Evolutionary conservation across 1,140 invertebrate genomes (phyloP).

Genomic region (Panagrolaimus sp.): DNA sequence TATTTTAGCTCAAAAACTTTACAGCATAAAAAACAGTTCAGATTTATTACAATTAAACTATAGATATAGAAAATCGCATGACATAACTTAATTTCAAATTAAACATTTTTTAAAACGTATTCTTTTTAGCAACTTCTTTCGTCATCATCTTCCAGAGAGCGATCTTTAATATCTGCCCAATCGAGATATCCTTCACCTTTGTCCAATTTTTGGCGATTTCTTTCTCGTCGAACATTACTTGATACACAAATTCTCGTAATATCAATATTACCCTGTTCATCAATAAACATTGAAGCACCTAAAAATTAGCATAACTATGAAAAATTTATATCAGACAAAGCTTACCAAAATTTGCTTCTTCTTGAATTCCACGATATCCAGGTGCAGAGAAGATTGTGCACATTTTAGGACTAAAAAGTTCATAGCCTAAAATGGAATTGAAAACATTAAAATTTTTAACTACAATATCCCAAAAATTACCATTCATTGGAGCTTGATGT

Average conservation of each 20-base stretch:
- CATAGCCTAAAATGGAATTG: no score
- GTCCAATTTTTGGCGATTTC: conserved; percentile 27
- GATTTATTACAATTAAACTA: no score
- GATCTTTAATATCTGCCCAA: conserved; percentile 6
- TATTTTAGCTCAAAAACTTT: no score
- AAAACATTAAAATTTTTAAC: no score
- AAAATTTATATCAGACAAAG: neutral
- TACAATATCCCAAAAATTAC: no score
- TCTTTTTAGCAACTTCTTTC: neutral
- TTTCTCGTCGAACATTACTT: conserved; percentile 2
- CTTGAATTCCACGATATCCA: conserved; percentile 19
- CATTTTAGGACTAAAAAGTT: conserved; percentile 14
- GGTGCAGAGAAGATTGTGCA: conserved; percentile 25
- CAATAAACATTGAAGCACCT: conserved; percentile 2
- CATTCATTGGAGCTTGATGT: conserved; percentile 29
- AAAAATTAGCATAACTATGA: neutral
- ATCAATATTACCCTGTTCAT: conserved; percentile 20
- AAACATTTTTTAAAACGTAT: neutral
- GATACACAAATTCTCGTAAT: conserved; percentile 28
- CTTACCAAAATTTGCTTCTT: conserved; percentile 22
- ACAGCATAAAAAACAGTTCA: no score
- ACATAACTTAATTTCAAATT: neutral
- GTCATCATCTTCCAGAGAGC: conserved; percentile 5
- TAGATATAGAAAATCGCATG: no score
- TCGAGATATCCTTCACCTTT: conserved; percentile 19